Base-by-base conservation (phyloP, 2,888 invertebrate genomes). In the Anthoptus insignis region DNA sequence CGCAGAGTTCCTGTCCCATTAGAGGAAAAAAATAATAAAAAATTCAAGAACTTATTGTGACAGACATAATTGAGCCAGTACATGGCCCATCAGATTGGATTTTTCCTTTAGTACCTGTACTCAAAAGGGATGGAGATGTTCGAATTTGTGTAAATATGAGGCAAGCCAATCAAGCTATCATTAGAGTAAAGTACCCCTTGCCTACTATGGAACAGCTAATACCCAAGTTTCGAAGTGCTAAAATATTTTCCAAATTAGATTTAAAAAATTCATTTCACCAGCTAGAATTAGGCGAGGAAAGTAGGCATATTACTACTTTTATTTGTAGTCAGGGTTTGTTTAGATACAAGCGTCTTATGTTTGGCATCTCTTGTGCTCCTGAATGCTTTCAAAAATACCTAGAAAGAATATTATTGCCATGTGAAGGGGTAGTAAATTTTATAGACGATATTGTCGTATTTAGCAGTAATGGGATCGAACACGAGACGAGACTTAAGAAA, bases 271-370 rank as follows among this genome's bases (percentile, higher is more conserved):
- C 27, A 27, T 27, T 27, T 27, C 27, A 27, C 7, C 27, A 27
- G 7, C 3, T 27, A 5, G 27, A 27, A 27, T 5, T 27, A 27
- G 7, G 27, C 7, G 27, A 27, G 7, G 27, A 54, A 19, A 78
- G 27, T 0, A 69, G 81, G 59, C 64, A 70, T n/a, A 78, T 86
- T 5, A 86, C 86, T 32, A 84, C 83, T 2, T 88, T 87, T 65
- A 77, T 80, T 6, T 83, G 84, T 4, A 73, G 73, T 21, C 71
- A 70, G 37, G 85, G 84, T 0, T 53, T 87, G 11, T 84, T 66
- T 63, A 66, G 81, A 27, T 90, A 83, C 65, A 88, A 86, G 69
- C 49, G 85, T 13, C 32, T 86, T 7, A 81, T 82, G 79, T 86
- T 86, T 0, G 27, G 27, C 27, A 79, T 89, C 8, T 75, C 73